Conservation (phyloP, 2,113 vertebrate genomes). For the human region GRCh38 chr7:35066001-35066500, state of each 20-base stretch:
- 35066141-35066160: background rate
- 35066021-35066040: background rate
- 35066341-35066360: background rate
- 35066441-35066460: background rate
- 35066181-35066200: rapidly evolving
- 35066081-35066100: background rate
- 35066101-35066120: background rate
- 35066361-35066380: background rate
- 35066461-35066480: background rate
- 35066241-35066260: background rate
- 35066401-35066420: background rate
- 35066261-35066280: background rate
- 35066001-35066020: background rate
- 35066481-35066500: background rate
- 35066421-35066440: background rate
- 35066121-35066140: background rate
- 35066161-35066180: background rate
- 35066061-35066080: background rate
- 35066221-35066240: background rate
- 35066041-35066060: background rate
- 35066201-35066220: background rate
- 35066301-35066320: background rate
- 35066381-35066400: background rate
- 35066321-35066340: background rate
- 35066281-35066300: background rate